Conservation (phyloP, 2,113 vertebrate species). For the Pseudopodoces humilis region DNA sequence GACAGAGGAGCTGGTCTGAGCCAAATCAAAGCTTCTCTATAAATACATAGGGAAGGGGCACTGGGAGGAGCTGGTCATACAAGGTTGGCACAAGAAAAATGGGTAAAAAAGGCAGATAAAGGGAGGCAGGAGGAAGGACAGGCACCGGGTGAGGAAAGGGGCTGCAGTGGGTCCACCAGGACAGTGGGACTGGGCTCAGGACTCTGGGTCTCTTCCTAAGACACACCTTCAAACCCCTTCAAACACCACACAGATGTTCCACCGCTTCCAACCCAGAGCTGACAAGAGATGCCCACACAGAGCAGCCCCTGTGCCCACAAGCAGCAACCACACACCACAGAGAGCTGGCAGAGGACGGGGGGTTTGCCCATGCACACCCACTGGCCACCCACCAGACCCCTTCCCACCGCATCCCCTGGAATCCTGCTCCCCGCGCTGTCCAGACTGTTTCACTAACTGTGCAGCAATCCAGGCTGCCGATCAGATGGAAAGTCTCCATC, state of each 20-base stretch:
- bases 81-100: neutral
- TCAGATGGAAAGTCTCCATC: conserved; percentile 50
- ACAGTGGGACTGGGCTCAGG: too few species aligned
- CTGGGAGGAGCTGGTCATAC: neutral
- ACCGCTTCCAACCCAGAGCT: rapidly evolving
- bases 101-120: neutral
- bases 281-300: neutral
- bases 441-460: neutral
- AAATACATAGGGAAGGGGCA: neutral
- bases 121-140: neutral
- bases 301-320: neutral
- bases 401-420: neutral
- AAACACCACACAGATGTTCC: neutral
- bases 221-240: neutral
- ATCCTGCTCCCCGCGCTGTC: neutral
- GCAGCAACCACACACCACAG: rapidly evolving
- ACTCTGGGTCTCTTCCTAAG: neutral
- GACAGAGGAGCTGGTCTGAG: neutral
- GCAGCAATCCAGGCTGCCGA: neutral
- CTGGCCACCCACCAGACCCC: neutral
- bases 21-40: neutral
- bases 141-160: neutral
- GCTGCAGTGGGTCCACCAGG: rapidly evolving
- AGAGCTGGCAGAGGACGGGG: neutral
- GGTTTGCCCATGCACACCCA: rapidly evolving